A percentile compares a stretch with the other conserved stretches of the same genome.
These are phyloP conservation scores for Drosophila greeni DNA, from an alignment of 2,888 invertebrate genomes.

Conservation along the genomic window DNA sequence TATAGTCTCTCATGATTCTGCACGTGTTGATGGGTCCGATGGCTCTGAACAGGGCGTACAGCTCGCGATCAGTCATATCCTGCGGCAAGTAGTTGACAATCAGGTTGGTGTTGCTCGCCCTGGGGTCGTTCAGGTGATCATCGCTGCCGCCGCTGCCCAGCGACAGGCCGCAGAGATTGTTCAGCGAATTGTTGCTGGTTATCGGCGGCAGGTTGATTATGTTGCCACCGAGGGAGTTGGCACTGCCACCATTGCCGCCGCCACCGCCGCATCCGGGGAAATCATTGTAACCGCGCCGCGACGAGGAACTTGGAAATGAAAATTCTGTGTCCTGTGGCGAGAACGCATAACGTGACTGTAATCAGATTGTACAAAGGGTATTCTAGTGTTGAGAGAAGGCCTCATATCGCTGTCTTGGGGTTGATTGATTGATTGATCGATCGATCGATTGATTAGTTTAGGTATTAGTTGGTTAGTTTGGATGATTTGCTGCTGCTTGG, in stretches of 20 bases:
- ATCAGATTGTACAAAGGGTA: conserved; percentile 74
- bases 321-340: conserved; percentile 80
- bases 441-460: conserved; percentile 12
- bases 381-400: conserved; percentile 71
- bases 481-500: conserved; percentile 18
- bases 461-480: conserved; percentile 9
- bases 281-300: conserved; percentile 78
- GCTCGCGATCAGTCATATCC: conserved; percentile 93
- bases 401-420: conserved; percentile 64
- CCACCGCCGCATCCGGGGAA: conserved; percentile 72
- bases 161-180: conserved; percentile 66
- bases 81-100: conserved; percentile 98
- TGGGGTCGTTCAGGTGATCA: conserved; percentile 59
- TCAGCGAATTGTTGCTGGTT: conserved; percentile 70
- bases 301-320: conserved; percentile 78
- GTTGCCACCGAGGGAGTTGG: conserved; percentile 54
- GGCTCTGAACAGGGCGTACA: conserved; percentile 91
- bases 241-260: conserved; percentile 63
- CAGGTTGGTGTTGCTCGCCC: conserved; percentile 85
- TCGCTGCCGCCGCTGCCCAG: conserved; percentile 72
- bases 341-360: conserved; percentile 80
- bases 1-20: conserved; percentile 93
- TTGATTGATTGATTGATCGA: conserved; percentile 24
- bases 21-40: conserved; percentile 94
- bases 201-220: conserved; percentile 70